Evolutionary conservation across 2,797 vertebrate species (phyloP).

Genomic region (Corythornis leucogaster): DNA sequence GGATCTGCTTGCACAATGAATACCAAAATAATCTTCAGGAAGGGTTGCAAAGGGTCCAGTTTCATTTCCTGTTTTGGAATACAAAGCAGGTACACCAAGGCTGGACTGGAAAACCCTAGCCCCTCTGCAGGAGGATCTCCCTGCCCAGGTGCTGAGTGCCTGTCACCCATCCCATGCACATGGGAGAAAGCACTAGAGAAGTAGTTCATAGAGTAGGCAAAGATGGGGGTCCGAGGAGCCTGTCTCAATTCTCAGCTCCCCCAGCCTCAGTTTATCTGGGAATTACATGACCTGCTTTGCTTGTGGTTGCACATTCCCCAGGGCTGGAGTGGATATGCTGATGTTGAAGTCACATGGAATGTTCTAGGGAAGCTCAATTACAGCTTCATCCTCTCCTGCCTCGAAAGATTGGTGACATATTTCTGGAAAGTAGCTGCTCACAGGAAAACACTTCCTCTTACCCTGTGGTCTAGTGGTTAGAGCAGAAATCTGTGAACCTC

Average conservation of each 20-base stretch:
- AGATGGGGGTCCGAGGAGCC: not conserved
- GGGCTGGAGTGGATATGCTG: not conserved
- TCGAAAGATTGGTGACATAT: not conserved
- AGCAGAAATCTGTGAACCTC: conserved; percentile 6
- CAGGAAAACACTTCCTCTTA: conserved; percentile 27
- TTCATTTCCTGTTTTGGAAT: conserved; percentile 66
- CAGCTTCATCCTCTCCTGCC: not conserved
- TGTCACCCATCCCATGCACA: not conserved
- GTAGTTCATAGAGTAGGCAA: not conserved
- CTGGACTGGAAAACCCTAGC: conserved; percentile 2
- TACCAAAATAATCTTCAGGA: conserved; percentile 69
- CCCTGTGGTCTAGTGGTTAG: conserved; percentile 29
- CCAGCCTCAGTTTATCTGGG: not conserved
- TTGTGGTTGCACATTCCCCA: not conserved
- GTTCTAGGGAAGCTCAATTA: not conserved
- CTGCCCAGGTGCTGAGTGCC: not conserved
- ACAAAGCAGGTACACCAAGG: not conserved
- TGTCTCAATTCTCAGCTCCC: not conserved
- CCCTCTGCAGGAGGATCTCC: not conserved
- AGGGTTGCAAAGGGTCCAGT: conserved; percentile 48
- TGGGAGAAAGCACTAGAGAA: not conserved
- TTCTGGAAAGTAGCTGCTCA: conserved; percentile 3
- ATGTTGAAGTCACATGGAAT: not conserved
- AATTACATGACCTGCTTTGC: not conserved
- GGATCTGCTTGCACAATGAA: conserved; percentile 49